Evolutionary conservation across 2,797 vertebrate species (phyloP).

Genomic region (Melanotaenia parkinsoni): DNA sequence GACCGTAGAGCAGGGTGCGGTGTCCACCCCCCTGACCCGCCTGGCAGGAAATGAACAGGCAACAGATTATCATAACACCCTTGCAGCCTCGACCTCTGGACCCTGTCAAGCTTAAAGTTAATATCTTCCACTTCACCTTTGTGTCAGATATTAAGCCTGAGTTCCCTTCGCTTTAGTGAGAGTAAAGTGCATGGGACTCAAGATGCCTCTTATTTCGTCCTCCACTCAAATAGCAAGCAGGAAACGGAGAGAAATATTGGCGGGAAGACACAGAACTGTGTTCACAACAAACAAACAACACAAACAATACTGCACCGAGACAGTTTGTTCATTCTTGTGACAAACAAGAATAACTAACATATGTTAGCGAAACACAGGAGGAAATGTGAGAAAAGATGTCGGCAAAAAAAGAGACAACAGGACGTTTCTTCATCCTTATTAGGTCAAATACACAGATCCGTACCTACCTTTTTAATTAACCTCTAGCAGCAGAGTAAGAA

Average conservation of each 20-base stretch:
- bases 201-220: slow-evolving; percentile 6
- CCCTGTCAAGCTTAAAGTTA: slow-evolving; percentile 10
- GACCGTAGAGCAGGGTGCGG: slow-evolving; percentile 96
- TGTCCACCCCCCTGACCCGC: slow-evolving; percentile 95
- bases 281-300: slow-evolving; percentile 32
- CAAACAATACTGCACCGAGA: slow-evolving; percentile 27
- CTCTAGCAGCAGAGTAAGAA: slow-evolving; percentile 87
- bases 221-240: slow-evolving; percentile 60
- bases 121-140: slow-evolving; percentile 15
- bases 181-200: slow-evolving; percentile 18
- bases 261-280: slow-evolving; percentile 27
- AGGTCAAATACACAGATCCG: slow-evolving; percentile 24
- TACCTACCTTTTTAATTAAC: slow-evolving; percentile 94
- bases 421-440: slow-evolving; percentile 16
- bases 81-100: slow-evolving; percentile 10
- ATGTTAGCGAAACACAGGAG: slow-evolving; percentile 64
- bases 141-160: slow-evolving; percentile 20
- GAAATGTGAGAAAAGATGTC: slow-evolving; percentile 69
- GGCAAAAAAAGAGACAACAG: slow-evolving; percentile 21
- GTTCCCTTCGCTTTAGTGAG: slow-evolving; percentile 31
- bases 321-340: slow-evolving; percentile 64
- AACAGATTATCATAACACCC: slow-evolving; percentile 18
- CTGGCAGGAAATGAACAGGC: slow-evolving; percentile 72
- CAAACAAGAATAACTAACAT: slow-evolving; percentile 70
- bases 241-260: slow-evolving; percentile 13